Evolutionary conservation across 2,797 vertebrate genomes (phyloP), one percentile per base, ranked within the genome.

Genomic region (Oreonectes daqikongensis): DNA sequence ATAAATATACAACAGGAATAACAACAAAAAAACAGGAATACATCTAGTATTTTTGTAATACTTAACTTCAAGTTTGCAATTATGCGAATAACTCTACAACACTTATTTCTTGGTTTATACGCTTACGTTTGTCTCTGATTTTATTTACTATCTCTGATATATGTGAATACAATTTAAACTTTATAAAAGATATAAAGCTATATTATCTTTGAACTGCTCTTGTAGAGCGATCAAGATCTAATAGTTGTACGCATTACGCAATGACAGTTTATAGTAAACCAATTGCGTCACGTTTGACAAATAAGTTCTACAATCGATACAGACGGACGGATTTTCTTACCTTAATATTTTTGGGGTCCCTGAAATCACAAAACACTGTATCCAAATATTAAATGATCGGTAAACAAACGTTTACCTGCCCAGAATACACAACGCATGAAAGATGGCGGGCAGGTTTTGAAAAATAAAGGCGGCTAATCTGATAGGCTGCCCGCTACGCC

Each of bases 361-460:
- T 2, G 12, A 0, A 59, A 15, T 32, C n/a, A 17, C 65, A 67
- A 8, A 18, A 55, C 0, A 10, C 1, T n/a, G 4, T 8, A 46
- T 18, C 12, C 26, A 46, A 5, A 57, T 0, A 18, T 8, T 4
- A 32, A 67, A 22, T 11, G 1, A 67, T 67, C 11, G 12, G 9
- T 73, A 72, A 74, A 77, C 38, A 69, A 79, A 59, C 64, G 61
- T 59, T 32, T 30, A 18, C 9, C 15, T 38, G 20, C 6, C 50
- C 1, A 3, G 3, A 30, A 20, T 35, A 10, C 30, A 74, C 38
- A 83, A 83, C 77, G 83, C 76, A 30, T 0, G 22, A 38, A 87
- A 79, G 79, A 90, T 87, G 88, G 89, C 91, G 89, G 87, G 76
- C 68, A 63, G 53, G 30, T 20, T 86, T 93, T 92, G 85, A 84